Conservation (phyloP, 2,888 invertebrate genomes). For the Cephus nigrinus region DNA sequence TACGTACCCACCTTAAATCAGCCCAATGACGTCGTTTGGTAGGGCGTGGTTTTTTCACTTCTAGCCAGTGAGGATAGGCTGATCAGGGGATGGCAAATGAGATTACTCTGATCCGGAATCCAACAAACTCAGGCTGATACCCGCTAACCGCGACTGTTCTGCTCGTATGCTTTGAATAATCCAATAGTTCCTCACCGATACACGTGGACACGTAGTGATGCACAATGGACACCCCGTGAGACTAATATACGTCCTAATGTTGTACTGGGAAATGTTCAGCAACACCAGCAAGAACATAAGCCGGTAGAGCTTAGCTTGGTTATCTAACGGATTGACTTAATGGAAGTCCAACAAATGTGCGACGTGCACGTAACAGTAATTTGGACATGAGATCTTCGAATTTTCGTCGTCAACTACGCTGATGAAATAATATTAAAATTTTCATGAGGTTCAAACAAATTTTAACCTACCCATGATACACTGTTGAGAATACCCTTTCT, state of each 20-base stretch:
- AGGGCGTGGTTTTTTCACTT: slow-evolving; percentile 64
- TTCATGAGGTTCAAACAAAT: not conserved
- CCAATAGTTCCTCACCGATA: slow-evolving; percentile 56
- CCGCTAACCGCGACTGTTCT: slow-evolving; percentile 58
- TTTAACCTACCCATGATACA: not conserved
- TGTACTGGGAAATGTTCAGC: not conserved
- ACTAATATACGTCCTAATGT: not conserved
- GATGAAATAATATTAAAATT: not conserved
- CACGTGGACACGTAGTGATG: slow-evolving; percentile 16
- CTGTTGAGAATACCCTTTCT: not conserved
- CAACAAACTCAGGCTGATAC: slow-evolving; percentile 63
- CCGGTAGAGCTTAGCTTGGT: slow-evolving; percentile 14
- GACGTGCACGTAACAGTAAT: slow-evolving; percentile 6
- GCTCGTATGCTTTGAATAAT: slow-evolving; percentile 57
- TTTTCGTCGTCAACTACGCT: not conserved
- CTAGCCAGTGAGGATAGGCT: slow-evolving; percentile 60
- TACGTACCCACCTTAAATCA: not conserved
- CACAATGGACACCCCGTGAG: slow-evolving; percentile 22
- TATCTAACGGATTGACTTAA: slow-evolving; percentile 34
- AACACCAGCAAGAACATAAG: slow-evolving; percentile 7
- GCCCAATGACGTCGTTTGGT: slow-evolving; percentile 21
- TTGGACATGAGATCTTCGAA: not conserved
- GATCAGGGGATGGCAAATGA: slow-evolving; percentile 62
- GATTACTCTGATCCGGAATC: slow-evolving; percentile 66
- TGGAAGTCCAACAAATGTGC: slow-evolving; percentile 44